A percentile compares a stretch with the other conserved stretches of the same genome.
Evolutionary conservation across 2,888 invertebrate genomes (phyloP).

Genomic region (Apeira syringaria): DNA sequence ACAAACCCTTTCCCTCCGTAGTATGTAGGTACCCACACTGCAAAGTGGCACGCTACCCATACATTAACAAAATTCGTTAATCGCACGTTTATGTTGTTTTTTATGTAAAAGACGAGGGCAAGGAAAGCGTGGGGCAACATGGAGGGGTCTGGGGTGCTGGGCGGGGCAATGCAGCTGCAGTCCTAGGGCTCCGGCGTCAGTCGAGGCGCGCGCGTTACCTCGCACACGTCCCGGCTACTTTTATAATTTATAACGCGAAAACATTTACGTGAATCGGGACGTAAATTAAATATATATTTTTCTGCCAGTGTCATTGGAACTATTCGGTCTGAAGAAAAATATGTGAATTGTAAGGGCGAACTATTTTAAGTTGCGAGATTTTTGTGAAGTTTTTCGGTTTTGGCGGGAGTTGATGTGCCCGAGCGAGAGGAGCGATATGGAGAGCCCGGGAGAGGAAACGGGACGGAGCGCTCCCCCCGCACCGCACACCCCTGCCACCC

Average conservation of each 20-base stretch:
- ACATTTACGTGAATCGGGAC: conserved; percentile 35
- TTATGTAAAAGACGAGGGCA: conserved; percentile 64
- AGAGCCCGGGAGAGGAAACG: conserved; percentile 77
- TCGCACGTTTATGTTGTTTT: conserved; percentile 50
- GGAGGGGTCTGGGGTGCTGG: conserved; percentile 73
- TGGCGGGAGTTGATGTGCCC: conserved; percentile 78
- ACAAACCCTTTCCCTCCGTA: conserved; percentile 44
- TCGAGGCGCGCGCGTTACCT: conserved; percentile 66
- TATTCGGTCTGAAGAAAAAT: conserved; percentile 22
- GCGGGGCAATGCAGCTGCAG: conserved; percentile 78
- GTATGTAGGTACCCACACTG: conserved; percentile 44
- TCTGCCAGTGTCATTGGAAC: not conserved
- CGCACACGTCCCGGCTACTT: conserved; percentile 62
- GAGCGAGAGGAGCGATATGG: conserved; percentile 75
- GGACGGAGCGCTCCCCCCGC: conserved; percentile 68
- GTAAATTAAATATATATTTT: conserved; percentile 8
- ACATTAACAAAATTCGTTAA: conserved; percentile 48
- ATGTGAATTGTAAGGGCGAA: conserved; percentile 29
- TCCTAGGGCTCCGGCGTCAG: conserved; percentile 67
- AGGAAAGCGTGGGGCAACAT: conserved; percentile 68
- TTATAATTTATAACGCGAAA: conserved; percentile 42
- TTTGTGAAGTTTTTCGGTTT: conserved; percentile 67
- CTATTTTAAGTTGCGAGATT: conserved; percentile 36
- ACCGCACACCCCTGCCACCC: conserved; percentile 69
- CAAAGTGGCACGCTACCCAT: conserved; percentile 41